Evolutionary conservation across 2,797 vertebrate genomes (phyloP).

Genomic region (Corythornis leucogaster): DNA sequence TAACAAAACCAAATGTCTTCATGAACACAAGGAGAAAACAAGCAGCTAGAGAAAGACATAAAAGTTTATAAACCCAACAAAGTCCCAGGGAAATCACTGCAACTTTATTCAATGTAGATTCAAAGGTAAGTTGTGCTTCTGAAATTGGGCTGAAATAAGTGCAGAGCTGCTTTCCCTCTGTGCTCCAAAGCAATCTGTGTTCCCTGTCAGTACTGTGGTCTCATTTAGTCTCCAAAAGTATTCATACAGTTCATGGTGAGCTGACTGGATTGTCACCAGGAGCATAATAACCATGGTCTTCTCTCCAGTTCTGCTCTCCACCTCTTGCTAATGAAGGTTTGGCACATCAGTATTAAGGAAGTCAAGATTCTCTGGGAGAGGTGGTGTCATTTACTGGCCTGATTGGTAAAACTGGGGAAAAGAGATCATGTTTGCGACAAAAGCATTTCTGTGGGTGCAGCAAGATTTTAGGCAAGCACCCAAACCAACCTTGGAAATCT

Average conservation of each 20-base stretch:
- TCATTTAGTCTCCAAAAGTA: not conserved
- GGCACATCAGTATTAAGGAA: not conserved
- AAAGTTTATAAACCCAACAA: not conserved
- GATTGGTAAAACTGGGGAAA: not conserved
- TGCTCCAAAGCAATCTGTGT: not conserved
- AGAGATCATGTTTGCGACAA: not conserved
- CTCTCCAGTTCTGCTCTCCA: not conserved
- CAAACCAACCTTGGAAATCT: not conserved
- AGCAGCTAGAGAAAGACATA: slow-evolving; percentile 44
- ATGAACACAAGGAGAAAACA: slow-evolving; percentile 26
- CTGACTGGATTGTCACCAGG: not conserved
- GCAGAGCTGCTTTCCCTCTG: not conserved
- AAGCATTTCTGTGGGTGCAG: not conserved
- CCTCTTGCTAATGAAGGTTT: not conserved
- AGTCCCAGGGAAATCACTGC: not conserved
- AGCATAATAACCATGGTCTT: not conserved
- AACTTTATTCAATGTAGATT: not conserved
- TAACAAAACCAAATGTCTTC: slow-evolving; percentile 56
- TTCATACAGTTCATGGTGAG: not conserved
- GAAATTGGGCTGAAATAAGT: not conserved
- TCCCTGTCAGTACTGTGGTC: not conserved
- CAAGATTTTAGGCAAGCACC: not conserved
- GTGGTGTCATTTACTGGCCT: not conserved
- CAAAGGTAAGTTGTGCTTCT: not conserved
- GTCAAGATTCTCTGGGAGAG: not conserved